Evolutionary conservation across 2,888 invertebrate species (phyloP).

Genomic region (Lepeophtheirus nordmannii): DNA sequence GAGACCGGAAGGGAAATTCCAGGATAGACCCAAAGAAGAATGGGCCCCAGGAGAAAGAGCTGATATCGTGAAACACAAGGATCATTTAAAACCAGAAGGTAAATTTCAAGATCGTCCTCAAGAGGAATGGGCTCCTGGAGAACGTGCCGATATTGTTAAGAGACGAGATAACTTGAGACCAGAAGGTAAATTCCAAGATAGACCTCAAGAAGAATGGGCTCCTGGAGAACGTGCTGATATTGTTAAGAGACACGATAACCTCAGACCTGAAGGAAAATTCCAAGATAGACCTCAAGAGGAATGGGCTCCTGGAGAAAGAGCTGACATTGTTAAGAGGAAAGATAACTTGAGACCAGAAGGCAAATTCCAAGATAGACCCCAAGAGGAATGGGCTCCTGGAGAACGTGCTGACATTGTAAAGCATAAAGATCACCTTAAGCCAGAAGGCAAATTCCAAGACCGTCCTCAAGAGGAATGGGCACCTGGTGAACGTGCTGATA

Average conservation of each 20-base stretch:
- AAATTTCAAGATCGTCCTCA: slow-evolving; percentile 33
- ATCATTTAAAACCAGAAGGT: slow-evolving; percentile 35
- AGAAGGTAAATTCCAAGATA: slow-evolving; percentile 26
- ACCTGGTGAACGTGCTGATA: no score
- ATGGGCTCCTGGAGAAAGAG: slow-evolving; percentile 14
- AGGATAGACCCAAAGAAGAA: not conserved
- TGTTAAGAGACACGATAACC: slow-evolving; percentile 36
- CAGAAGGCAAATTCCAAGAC: no score
- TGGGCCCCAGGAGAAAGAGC: slow-evolving; percentile 12
- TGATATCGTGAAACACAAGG: slow-evolving; percentile 30
- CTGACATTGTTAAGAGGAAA: slow-evolving; percentile 23
- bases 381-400: no score
- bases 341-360: slow-evolving; percentile 29
- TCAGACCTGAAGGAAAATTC: slow-evolving; percentile 40
- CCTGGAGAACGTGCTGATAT: slow-evolving; percentile 28
- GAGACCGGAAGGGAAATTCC: slow-evolving; percentile 25
- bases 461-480: no score
- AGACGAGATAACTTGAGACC: slow-evolving; percentile 26
- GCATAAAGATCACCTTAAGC: no score
- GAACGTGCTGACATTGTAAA: no score
- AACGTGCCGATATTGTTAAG: slow-evolving; percentile 26
- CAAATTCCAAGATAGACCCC: slow-evolving; percentile 39
- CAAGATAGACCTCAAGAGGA: slow-evolving; percentile 28
- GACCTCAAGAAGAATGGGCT: slow-evolving; percentile 34
- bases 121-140: slow-evolving; percentile 26